A percentile compares a stretch with the other conserved stretches of the same genome.
Conservation (phyloP, 2,888 invertebrate species). For the Suillia variegata region DNA sequence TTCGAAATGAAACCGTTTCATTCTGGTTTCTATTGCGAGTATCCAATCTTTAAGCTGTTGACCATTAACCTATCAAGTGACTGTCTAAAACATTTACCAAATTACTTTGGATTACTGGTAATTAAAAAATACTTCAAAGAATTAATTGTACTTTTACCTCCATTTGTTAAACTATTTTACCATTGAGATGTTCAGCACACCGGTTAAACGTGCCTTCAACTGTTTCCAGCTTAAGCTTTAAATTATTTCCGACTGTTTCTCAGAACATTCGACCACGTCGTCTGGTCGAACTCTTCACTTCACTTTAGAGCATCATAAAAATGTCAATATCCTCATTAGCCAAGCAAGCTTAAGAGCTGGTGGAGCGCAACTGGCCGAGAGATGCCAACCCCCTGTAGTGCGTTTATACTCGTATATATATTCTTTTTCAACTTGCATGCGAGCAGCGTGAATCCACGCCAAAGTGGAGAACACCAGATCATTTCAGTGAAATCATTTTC, state of each 20-base stretch:
- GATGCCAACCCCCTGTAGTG: conserved; percentile 24
- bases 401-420: no score
- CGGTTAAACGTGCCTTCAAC: background rate
- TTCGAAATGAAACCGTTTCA: no score
- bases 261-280: background rate
- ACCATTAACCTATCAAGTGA: no score
- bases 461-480: background rate
- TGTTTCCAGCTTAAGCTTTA: background rate
- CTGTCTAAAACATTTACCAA: no score
- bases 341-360: no score
- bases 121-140: no score
- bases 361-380: no score
- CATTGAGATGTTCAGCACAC: background rate
- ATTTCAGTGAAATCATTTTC: conserved; percentile 42
- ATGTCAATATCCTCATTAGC: conserved; percentile 36
- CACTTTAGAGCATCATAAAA: conserved; percentile 40
- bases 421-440: conserved; percentile 14
- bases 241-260: background rate
- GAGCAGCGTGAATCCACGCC: background rate
- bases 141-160: background rate
- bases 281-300: no score
- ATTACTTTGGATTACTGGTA: no score
- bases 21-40: no score
- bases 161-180: background rate
- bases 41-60: no score